phyloP scores from a whole-genome alignment of 2,113 vertebrate genomes.

The Gorsachius goisagi region DNA sequence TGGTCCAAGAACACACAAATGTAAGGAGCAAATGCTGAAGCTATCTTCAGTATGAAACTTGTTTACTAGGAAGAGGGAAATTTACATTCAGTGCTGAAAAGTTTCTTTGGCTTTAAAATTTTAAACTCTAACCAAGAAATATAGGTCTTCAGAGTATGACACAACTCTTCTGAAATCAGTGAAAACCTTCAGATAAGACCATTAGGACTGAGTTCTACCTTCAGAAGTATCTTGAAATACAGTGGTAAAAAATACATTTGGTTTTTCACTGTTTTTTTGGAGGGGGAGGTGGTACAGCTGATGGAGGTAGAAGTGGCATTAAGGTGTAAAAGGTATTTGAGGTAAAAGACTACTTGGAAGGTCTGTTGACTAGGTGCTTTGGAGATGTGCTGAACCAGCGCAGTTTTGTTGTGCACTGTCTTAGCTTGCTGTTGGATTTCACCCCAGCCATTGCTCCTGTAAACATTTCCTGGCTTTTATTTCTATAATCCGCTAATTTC shows the following conservation, averaged over 20 bases:
- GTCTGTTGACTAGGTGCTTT: background rate
- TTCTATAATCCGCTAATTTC: background rate
- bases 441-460: background rate
- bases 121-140: background rate
- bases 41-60: background rate
- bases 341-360: background rate
- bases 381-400: background rate
- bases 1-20: background rate
- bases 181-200: background rate
- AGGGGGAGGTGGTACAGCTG: background rate
- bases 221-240: background rate
- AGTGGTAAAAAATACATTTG: background rate
- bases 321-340: background rate
- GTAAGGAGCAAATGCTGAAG: background rate
- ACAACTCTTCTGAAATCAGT: background rate
- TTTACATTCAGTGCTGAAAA: background rate
- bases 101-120: background rate
- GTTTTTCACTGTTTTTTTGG: too few relatives aligned
- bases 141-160: background rate
- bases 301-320: background rate
- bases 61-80: background rate
- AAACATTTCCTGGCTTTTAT: background rate
- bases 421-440: background rate
- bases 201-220: background rate
- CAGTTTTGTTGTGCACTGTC: background rate